Percentiles rank a stretch among this genome's conserved stretches.
Conservation (phyloP, 2,797 vertebrate genomes). For the Allobates femoralis region DNA sequence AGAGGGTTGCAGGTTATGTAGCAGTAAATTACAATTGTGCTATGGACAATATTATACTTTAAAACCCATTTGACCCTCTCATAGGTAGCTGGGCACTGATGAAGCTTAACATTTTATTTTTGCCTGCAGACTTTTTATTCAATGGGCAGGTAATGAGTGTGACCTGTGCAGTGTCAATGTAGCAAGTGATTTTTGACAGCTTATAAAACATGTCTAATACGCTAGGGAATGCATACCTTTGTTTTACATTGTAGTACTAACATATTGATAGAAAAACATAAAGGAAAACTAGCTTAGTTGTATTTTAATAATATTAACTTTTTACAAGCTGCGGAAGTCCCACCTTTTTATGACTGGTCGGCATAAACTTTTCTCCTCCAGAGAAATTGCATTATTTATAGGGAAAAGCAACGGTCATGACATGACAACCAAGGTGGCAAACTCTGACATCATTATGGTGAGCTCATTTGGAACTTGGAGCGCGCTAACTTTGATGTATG, state of each 20-base stretch:
- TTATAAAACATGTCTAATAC: neutral
- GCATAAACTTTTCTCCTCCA: no score
- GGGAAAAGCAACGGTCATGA: no score
- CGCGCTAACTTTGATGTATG: no score
- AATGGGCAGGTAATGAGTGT: neutral
- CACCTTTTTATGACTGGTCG: no score
- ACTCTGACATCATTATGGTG: no score
- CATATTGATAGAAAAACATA: neutral
- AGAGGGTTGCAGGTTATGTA: neutral
- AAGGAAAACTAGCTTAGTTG: neutral
- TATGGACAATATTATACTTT: neutral
- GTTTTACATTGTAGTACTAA: neutral
- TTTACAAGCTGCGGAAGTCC: no score
- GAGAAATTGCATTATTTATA: no score
- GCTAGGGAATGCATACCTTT: neutral
- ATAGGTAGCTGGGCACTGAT: neutral
- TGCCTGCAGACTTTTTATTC: neutral
- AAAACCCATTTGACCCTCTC: neutral
- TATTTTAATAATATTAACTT: neutral
- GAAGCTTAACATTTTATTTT: conserved; percentile 8
- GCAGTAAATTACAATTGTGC: neutral
- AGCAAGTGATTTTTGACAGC: neutral
- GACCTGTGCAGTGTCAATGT: neutral
- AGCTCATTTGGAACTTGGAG: no score
- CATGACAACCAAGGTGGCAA: no score